phyloP scores from a whole-genome alignment of 2,797 vertebrate genomes.

The Phoebastria nigripes region DNA sequence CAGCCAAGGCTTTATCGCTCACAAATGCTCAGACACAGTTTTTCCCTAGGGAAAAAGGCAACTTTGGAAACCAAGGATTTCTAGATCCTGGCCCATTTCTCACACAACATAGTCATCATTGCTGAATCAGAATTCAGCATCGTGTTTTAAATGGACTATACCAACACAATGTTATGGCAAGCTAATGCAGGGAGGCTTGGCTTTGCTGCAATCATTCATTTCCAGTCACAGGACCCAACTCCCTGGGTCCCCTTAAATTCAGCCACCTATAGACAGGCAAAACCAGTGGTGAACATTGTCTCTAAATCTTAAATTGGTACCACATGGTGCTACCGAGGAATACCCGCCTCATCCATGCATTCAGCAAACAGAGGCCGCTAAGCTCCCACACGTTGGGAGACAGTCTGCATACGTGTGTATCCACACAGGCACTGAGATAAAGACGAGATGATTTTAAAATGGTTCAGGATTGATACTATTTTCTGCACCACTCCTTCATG shows the following conservation, averaged over 20 bases:
- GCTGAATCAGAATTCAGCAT: not conserved
- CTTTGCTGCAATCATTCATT: not conserved
- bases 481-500: not conserved
- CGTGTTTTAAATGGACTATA: not conserved
- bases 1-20: not conserved
- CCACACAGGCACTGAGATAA: not conserved
- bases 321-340: not conserved
- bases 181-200: not conserved
- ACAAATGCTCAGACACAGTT: not conserved
- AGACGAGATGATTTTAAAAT: not conserved
- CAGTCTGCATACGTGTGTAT: rapidly evolving
- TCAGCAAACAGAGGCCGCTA: not conserved
- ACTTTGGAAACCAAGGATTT: not conserved
- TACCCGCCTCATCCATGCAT: rapidly evolving
- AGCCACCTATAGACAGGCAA: not conserved
- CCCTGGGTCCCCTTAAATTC: not conserved
- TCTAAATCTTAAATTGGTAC: not conserved
- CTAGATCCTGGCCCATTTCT: not conserved
- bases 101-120: not conserved
- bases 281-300: not conserved
- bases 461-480: not conserved
- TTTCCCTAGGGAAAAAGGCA: not conserved
- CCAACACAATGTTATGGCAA: rapidly evolving
- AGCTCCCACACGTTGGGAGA: not conserved
- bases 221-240: not conserved